Conservation (phyloP, 2,113 vertebrate genomes). For the Labrus mixtus region DNA sequence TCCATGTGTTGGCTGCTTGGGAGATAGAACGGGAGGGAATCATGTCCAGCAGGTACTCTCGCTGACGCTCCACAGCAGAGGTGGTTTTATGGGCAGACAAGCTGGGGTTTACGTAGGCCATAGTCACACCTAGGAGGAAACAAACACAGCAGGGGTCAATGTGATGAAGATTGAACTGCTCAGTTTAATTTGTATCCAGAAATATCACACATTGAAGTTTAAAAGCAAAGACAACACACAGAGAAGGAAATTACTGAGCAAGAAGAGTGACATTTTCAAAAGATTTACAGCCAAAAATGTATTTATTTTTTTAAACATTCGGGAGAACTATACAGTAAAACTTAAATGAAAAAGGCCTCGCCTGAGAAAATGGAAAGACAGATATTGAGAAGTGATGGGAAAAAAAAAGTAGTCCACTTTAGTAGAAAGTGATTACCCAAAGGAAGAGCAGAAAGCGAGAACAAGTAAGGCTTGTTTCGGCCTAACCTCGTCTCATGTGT, state of each 20-base stretch:
- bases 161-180: background rate
- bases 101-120: slow-evolving; percentile 93
- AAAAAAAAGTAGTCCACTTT: slow-evolving; percentile 10
- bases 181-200: too few relatives aligned
- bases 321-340: too few relatives aligned
- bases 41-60: slow-evolving; percentile 98
- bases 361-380: background rate
- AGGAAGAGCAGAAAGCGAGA: slow-evolving; percentile 10
- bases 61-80: slow-evolving; percentile 94
- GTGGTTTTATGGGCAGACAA: slow-evolving; percentile 92
- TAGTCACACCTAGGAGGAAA: slow-evolving; percentile 87
- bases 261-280: background rate
- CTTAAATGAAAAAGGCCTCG: background rate
- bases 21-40: slow-evolving; percentile 97
- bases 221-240: too few relatives aligned
- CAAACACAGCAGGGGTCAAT: slow-evolving; percentile 19
- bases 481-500: slow-evolving; percentile 9
- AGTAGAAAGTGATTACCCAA: slow-evolving; percentile 10
- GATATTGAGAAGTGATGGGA: background rate
- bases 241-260: background rate
- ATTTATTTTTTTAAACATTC: too few relatives aligned
- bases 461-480: background rate
- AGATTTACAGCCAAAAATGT: too few relatives aligned
- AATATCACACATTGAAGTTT: too few relatives aligned
- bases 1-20: slow-evolving; percentile 95